A percentile compares a stretch with the other conserved stretches of the same genome.
phyloP scores from a whole-genome alignment of 2,797 vertebrate genomes.

The Cottoperca gobio region DNA sequence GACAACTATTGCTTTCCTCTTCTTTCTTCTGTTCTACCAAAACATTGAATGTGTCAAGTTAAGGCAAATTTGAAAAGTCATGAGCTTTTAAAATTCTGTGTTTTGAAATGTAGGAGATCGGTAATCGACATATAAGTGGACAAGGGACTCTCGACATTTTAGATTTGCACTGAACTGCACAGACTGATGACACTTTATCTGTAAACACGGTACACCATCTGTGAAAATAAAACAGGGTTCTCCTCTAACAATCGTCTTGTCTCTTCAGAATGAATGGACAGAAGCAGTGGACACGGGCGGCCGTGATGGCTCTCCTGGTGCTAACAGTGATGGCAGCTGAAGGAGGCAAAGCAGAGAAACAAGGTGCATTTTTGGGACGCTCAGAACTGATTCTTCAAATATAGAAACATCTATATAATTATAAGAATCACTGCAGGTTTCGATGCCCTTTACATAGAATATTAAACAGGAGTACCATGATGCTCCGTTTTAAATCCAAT shows the following conservation, averaged over 20 bases:
- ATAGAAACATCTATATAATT: not conserved
- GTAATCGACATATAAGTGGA: not conserved
- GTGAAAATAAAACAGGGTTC: not conserved
- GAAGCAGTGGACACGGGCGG: conserved; percentile 80
- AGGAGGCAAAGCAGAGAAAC: conserved; percentile 83
- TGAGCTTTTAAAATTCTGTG: not conserved
- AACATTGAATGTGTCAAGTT: conserved; percentile 19
- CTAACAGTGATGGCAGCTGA: conserved; percentile 79
- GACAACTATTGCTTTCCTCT: conserved; percentile 10
- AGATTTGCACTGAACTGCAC: not conserved
- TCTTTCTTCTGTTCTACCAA: not conserved
- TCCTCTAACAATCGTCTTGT: not conserved
- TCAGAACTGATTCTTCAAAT: not conserved
- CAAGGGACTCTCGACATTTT: not conserved
- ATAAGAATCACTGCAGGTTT: not conserved
- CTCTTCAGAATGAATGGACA: conserved; percentile 81
- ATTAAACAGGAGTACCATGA: not conserved
- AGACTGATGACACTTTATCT: not conserved
- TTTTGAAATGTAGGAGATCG: not conserved
- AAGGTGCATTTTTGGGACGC: conserved; percentile 70
- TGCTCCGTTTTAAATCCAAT: not conserved
- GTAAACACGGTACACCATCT: too few relatives aligned
- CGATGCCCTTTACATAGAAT: not conserved
- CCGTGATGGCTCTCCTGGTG: conserved; percentile 80
- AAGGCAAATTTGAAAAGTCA: conserved; percentile 8